phyloP scores from a whole-genome alignment of 37 sponge, comb jelly and placozoan genomes.

The Agelas oroides region DNA sequence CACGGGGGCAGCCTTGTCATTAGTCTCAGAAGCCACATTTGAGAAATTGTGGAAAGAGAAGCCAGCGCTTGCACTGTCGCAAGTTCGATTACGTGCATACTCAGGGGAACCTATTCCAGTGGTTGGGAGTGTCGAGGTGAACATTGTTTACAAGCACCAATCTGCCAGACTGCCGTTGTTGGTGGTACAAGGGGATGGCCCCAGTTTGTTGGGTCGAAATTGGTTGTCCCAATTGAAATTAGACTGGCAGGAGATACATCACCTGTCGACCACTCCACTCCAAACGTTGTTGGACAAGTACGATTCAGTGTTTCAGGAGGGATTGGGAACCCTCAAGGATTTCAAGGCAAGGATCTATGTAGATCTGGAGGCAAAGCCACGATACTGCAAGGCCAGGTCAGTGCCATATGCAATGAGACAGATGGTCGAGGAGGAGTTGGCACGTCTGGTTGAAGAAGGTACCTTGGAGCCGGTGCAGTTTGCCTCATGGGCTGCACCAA shows the following conservation, averaged over 20 bases:
- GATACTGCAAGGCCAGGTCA: too few relatives aligned
- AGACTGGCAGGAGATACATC: neutral
- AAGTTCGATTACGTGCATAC: neutral
- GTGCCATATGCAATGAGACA: neutral
- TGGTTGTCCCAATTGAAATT: neutral
- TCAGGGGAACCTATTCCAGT: too few relatives aligned
- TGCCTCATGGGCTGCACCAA: constrained; percentile 7
- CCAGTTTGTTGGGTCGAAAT: constrained; percentile 6
- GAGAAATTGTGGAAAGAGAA: neutral
- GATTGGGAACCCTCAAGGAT: neutral
- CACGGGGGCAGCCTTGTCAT: neutral
- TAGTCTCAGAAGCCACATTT: neutral
- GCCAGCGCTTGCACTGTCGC: neutral
- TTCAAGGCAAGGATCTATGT: too few relatives aligned
- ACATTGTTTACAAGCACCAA: neutral
- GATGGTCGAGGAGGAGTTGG: constrained; percentile 3
- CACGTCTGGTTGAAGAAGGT: neutral
- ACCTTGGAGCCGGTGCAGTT: constrained; percentile 25
- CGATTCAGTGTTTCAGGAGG: neutral
- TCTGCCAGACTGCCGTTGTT: too few relatives aligned
- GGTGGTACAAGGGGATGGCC: neutral
- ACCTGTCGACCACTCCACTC: neutral
- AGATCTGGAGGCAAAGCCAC: too few relatives aligned
- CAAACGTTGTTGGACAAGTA: constrained; percentile 5
- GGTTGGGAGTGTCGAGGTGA: neutral